phyloP scores from a whole-genome alignment of 2,113 vertebrate genomes.

The Hemiprocne comata region DNA sequence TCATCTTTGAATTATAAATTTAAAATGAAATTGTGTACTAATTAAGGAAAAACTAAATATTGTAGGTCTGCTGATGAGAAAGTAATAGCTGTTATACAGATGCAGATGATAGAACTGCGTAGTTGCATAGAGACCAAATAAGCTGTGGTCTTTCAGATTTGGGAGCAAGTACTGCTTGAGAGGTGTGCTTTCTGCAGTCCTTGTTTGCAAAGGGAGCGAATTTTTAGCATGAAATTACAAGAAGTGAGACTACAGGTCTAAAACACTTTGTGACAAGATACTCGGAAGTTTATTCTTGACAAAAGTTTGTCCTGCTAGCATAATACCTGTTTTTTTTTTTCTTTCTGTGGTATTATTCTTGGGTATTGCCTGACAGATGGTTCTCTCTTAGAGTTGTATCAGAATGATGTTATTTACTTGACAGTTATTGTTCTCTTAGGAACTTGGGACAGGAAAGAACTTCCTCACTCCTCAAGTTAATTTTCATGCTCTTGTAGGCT shows the following conservation, averaged over 20 bases:
- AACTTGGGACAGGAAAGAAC: neutral
- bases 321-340: neutral
- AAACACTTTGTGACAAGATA: neutral
- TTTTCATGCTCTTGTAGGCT: constrained; percentile 35
- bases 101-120: neutral
- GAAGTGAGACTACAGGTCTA: neutral
- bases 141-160: neutral
- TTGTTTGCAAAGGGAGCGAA: neutral
- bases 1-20: neutral
- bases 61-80: neutral
- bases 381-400: neutral
- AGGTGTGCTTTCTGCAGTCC: neutral
- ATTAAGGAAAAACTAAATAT: neutral
- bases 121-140: neutral
- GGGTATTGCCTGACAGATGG: constrained; percentile 3
- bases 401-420: constrained; percentile 31
- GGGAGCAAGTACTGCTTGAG: neutral
- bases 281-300: neutral
- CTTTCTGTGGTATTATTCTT: neutral
- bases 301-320: neutral
- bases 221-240: neutral
- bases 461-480: constrained; percentile 43
- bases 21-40: neutral
- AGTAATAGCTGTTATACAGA: neutral
- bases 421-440: constrained; percentile 38